Evolutionary conservation across 2,797 vertebrate genomes (phyloP).

Genomic region (Parauchenoglanis punctatus): DNA sequence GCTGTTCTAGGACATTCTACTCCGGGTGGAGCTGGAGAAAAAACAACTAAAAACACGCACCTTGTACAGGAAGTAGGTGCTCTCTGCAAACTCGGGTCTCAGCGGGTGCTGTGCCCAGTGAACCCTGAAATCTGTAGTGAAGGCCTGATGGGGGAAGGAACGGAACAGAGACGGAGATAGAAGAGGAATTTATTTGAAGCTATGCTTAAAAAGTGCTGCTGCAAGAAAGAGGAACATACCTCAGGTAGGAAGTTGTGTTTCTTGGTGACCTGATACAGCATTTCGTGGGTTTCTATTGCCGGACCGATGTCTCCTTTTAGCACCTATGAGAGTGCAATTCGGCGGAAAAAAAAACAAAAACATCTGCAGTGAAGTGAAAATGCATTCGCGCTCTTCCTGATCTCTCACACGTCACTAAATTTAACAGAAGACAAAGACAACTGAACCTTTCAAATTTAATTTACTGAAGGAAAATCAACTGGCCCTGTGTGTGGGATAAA

Average conservation of each 20-base stretch:
- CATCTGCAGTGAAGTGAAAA: background rate
- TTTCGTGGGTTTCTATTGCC: constrained; percentile 98
- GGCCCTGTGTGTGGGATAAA: background rate
- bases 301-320: constrained; percentile 96
- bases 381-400: too few relatives aligned
- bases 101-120: constrained; percentile 98
- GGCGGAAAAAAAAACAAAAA: background rate
- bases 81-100: constrained; percentile 98
- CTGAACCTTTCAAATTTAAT: too few relatives aligned
- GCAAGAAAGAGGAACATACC: constrained; percentile 71
- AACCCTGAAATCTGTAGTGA: constrained; percentile 98
- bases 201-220: background rate
- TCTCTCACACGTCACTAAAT: background rate
- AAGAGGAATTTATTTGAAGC: constrained; percentile 54
- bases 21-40: background rate
- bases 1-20: background rate
- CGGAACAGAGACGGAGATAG: constrained; percentile 43
- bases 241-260: constrained; percentile 99
- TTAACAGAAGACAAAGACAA: background rate
- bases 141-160: constrained; percentile 77
- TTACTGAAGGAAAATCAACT: background rate
- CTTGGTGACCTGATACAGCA: constrained; percentile 98
- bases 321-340: constrained; percentile 73
- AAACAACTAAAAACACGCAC: constrained; percentile 75
- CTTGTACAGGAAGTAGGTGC: constrained; percentile 99